These are phyloP conservation scores for Parazoanthus swiftii DNA, from an alignment of 92 coral and sea anemone species.

Conservation along the genomic window DNA sequence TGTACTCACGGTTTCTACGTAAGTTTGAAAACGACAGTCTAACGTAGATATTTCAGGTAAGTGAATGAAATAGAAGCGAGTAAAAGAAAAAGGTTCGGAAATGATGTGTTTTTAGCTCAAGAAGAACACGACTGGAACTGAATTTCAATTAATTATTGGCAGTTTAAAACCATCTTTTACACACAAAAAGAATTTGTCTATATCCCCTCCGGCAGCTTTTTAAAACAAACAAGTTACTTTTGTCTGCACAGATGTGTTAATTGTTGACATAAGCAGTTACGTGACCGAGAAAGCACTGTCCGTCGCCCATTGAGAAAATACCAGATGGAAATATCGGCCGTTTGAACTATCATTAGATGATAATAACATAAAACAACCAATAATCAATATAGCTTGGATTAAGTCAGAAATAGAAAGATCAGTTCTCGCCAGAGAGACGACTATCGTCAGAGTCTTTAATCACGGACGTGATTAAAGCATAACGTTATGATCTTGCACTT, in stretches of 20 bases:
- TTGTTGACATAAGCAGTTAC: background rate
- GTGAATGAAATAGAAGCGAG: background rate
- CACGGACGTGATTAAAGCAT: background rate
- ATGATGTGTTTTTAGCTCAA: background rate
- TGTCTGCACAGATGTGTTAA: background rate
- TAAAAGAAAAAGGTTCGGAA: background rate
- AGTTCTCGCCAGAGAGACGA: background rate
- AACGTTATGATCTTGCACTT: too few species aligned
- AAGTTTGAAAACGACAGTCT: too few species aligned
- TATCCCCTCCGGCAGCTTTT: background rate
- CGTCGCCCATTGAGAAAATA: background rate
- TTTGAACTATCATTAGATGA: background rate
- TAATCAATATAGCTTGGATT: background rate
- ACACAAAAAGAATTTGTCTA: too few species aligned
- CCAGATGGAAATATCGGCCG: background rate
- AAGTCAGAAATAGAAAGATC: too few species aligned
- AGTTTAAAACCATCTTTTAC: background rate
- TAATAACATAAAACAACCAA: too few species aligned
- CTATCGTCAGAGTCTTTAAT: background rate
- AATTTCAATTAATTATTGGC: background rate
- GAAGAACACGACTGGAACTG: background rate
- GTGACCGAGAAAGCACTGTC: background rate
- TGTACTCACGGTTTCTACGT: background rate
- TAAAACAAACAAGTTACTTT: too few species aligned
- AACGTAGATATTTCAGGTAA: background rate